phyloP scores from a whole-genome alignment of 2,797 vertebrate genomes.

The Linurgus olivaceus region DNA sequence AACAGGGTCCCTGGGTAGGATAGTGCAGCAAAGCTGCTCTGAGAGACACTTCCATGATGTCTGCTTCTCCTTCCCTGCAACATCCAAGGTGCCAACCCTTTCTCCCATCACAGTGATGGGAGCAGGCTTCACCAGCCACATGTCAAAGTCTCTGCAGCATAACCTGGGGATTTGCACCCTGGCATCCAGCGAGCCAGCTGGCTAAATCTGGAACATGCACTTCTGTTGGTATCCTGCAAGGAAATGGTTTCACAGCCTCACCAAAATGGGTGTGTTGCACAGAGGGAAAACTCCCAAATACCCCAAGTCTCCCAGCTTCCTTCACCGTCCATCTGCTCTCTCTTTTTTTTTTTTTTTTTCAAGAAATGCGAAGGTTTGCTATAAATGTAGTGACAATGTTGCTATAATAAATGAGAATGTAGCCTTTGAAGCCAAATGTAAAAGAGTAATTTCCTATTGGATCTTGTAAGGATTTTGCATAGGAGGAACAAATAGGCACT shows the following conservation, averaged over 20 bases:
- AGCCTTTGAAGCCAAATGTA: background rate
- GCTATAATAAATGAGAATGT: background rate
- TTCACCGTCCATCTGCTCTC: background rate
- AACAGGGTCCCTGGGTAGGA: background rate
- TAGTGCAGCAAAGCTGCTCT: background rate
- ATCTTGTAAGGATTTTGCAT: background rate
- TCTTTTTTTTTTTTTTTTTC: background rate
- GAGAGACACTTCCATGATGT: fast-evolving
- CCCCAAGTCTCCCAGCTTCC: background rate
- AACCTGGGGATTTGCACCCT: background rate
- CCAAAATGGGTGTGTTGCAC: background rate
- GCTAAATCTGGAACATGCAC: background rate
- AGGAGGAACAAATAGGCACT: background rate
- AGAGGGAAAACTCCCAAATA: background rate
- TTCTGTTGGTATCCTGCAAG: background rate
- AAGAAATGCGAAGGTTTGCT: background rate
- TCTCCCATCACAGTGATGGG: background rate
- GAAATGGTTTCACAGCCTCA: background rate
- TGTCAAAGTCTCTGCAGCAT: background rate
- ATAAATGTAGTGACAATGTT: background rate
- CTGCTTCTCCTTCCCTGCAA: background rate
- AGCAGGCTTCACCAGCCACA: background rate
- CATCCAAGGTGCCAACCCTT: background rate
- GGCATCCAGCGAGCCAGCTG: background rate
- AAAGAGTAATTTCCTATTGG: background rate